These are phyloP conservation scores for Tenebrio molitor DNA, from an alignment of 1,140 invertebrate genomes.

Conservation along the genomic window DNA sequence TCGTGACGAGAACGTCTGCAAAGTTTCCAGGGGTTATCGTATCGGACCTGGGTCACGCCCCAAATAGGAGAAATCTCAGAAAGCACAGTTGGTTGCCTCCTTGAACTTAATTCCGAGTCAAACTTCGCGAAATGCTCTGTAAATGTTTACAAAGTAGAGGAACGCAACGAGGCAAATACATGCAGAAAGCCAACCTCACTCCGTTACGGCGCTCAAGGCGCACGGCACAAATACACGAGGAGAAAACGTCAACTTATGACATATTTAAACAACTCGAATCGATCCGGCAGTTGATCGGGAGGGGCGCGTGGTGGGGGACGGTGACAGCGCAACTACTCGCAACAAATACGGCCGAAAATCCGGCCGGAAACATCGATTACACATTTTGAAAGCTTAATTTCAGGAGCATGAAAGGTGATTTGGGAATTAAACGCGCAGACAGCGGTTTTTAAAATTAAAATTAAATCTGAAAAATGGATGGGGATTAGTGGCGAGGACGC, in stretches of 20 bases:
- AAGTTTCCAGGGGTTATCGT: slow-evolving; percentile 25
- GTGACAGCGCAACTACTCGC: not conserved
- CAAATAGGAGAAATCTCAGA: slow-evolving; percentile 40
- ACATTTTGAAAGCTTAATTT: slow-evolving; percentile 5
- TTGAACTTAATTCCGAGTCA: slow-evolving; percentile 50
- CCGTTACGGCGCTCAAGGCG: slow-evolving; percentile 42
- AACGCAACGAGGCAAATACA: slow-evolving; percentile 55
- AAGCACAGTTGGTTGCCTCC: slow-evolving; percentile 44
- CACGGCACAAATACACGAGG: too few relatives aligned
- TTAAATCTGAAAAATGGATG: slow-evolving; percentile 29
- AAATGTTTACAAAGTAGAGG: slow-evolving; percentile 57
- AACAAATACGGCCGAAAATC: not conserved
- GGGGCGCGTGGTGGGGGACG: not conserved
- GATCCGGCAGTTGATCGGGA: too few relatives aligned
- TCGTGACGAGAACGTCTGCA: slow-evolving; percentile 27
- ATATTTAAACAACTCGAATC: slow-evolving; percentile 5
- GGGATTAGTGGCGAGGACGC: not conserved
- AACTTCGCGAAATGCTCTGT: slow-evolving; percentile 53
- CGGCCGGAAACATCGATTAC: slow-evolving; percentile 1
- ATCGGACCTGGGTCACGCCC: slow-evolving; percentile 40
- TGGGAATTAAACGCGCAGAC: slow-evolving; percentile 14
- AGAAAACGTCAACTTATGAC: slow-evolving; percentile 33
- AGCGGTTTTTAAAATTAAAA: slow-evolving; percentile 26
- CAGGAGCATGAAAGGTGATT: slow-evolving; percentile 7
- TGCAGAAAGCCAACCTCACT: slow-evolving; percentile 49